Conservation (phyloP, 2,888 invertebrate species). For the Epistrophe grossulariae region DNA sequence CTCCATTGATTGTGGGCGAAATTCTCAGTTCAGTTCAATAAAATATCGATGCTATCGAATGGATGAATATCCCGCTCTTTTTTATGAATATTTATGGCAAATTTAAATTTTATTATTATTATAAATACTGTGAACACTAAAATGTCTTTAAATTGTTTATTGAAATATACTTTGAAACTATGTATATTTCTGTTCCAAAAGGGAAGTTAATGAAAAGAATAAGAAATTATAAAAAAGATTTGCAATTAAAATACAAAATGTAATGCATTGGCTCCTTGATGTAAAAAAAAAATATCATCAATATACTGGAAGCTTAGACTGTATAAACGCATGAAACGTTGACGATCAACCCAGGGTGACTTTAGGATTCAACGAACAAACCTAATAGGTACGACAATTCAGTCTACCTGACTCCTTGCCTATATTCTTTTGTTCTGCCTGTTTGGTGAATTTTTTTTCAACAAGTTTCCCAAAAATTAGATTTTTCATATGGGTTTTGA, state of each 20-base stretch:
- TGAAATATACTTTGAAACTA: background rate
- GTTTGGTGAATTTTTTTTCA: no score
- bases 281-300: background rate
- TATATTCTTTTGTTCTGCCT: no score
- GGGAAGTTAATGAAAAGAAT: background rate
- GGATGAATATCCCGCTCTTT: conserved; percentile 59
- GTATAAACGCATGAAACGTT: no score
- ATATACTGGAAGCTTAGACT: no score
- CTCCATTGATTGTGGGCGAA: conserved; percentile 74
- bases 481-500: no score
- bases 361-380: no score
- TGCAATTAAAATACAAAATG: background rate
- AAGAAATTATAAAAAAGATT: background rate
- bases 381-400: no score
- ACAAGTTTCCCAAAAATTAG: no score
- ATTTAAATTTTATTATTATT: conserved; percentile 3
- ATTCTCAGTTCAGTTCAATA: conserved; percentile 75
- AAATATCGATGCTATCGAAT: conserved; percentile 71
- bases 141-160: background rate
- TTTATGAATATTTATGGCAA: conserved; percentile 45
- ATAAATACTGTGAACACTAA: conserved; percentile 57
- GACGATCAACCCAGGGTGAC: no score
- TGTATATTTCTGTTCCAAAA: background rate
- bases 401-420: no score
- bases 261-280: background rate